A percentile compares a stretch with the other conserved stretches of the same genome.
Evolutionary conservation across 2,113 vertebrate species (phyloP).

Genomic region (Arvicanthis niloticus): DNA sequence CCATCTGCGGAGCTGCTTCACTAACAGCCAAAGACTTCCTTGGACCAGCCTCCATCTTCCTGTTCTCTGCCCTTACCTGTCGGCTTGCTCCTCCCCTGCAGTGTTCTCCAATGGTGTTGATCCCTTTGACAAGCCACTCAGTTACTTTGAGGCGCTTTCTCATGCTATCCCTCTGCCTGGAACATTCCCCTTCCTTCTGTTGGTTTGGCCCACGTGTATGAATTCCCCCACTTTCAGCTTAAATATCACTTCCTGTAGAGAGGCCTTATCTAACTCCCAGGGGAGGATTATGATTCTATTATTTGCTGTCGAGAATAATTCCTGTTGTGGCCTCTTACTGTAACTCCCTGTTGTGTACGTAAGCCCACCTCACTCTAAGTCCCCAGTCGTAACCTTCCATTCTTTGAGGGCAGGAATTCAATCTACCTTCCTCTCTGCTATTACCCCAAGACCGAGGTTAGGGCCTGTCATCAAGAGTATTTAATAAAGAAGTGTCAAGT

Average conservation of each 20-base stretch:
- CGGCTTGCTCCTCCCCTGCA: neutral
- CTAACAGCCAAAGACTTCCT: neutral
- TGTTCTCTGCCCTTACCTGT: too few species aligned
- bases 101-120: neutral
- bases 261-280: neutral
- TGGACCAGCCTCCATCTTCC: neutral
- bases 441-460: neutral
- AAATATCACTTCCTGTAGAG: slow-evolving; percentile 62
- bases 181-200: slow-evolving; percentile 47
- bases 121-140: neutral
- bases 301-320: neutral
- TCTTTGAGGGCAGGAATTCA: neutral
- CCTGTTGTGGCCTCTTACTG: neutral
- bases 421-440: neutral
- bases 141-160: slow-evolving; percentile 13
- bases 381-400: neutral
- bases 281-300: neutral
- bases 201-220: slow-evolving; percentile 12
- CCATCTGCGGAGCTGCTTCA: neutral
- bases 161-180: slow-evolving; percentile 30
- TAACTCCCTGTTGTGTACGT: neutral
- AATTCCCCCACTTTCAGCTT: slow-evolving; percentile 15
- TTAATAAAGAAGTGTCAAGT: neutral
- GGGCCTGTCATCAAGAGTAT: neutral
- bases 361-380: neutral